Evolutionary conservation across 2,797 vertebrate species (phyloP), one percentile per base, ranked within the genome.

Genomic region (Pangasius sanitwongsei): DNA sequence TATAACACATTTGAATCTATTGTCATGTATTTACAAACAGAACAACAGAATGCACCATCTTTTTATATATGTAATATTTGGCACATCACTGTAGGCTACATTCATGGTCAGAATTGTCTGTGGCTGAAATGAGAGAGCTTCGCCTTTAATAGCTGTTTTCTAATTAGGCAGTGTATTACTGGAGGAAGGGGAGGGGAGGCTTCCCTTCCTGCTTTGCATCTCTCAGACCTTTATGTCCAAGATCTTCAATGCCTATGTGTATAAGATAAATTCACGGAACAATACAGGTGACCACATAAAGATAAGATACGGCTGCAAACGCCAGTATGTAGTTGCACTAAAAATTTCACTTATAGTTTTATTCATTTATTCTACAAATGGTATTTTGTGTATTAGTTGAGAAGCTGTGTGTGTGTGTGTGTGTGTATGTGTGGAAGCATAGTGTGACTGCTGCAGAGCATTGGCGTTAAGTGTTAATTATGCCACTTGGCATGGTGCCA

Each of bases 81-180:
- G 63, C 37, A 61, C 72, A 41, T 59, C 15, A 16, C 41, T 50
- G 4, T 37, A 86, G 85, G 23, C 69, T 81, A 50, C n/a, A 48
- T 44, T 15, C 65, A 85, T 90, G 78, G 25, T 74, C 55, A 89
- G 65, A 83, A 75, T 72, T 63, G 63, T 87, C 80, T 69, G 44
- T 53, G 44, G 85, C 89, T 83, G 92, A 89, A 89, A 92, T 91
- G 87, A 90, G 89, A 92, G 85, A 87, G 91, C 93, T 94, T 94
- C 93, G 87, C 93, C 95, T 96, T 96, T 96, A 95, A 96, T 94
- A 92, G 89, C 88, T 90, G 92, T 89, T 88, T 92, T 93, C 90
- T 96, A 96, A 96, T 96, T 96, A 95, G 94, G 93, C 91, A 72
- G 91, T 92, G 92, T 91, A 90, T 86, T 90, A 88, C 78, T 89